Percentiles rank a stretch among this genome's conserved stretches.
Evolutionary conservation across 2,888 invertebrate genomes (phyloP).

Genomic region (Volucella zonaria): DNA sequence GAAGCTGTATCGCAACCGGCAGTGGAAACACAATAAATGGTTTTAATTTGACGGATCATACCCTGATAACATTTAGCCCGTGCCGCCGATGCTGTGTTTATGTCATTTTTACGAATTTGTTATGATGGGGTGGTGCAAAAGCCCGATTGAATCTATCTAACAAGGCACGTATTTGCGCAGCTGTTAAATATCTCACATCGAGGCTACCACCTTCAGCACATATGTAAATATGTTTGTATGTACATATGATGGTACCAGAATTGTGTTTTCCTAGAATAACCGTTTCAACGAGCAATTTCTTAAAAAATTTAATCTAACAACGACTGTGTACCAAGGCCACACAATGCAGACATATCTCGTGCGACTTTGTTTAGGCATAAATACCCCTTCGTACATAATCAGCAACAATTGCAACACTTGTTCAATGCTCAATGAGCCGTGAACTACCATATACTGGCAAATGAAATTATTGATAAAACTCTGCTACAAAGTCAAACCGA

Average conservation of each 20-base stretch:
- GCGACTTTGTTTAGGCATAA: neutral
- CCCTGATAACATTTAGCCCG: too few species aligned
- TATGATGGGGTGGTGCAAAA: too few species aligned
- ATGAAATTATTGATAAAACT: slow-evolving; percentile 67
- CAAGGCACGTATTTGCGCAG: slow-evolving; percentile 27
- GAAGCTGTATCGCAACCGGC: neutral
- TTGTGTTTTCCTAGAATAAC: neutral
- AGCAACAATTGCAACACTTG: slow-evolving; percentile 20
- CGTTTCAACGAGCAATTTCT: slow-evolving; percentile 10
- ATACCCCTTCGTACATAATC: neutral
- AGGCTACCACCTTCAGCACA: neutral
- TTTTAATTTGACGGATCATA: too few species aligned
- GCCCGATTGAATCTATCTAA: neutral
- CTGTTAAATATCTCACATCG: slow-evolving; percentile 3
- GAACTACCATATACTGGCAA: neutral
- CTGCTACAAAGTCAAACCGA: slow-evolving; percentile 20
- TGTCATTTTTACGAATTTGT: too few species aligned
- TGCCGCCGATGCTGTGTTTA: too few species aligned
- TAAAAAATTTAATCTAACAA: slow-evolving; percentile 49
- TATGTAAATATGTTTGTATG: neutral
- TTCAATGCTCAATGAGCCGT: slow-evolving; percentile 35
- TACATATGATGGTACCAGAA: too few species aligned
- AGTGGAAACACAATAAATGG: too few species aligned
- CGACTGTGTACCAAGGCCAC: slow-evolving; percentile 54
- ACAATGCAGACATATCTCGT: slow-evolving; percentile 58